Evolutionary conservation across 2,888 invertebrate genomes (phyloP).

Genomic region (Volucella zonaria): DNA sequence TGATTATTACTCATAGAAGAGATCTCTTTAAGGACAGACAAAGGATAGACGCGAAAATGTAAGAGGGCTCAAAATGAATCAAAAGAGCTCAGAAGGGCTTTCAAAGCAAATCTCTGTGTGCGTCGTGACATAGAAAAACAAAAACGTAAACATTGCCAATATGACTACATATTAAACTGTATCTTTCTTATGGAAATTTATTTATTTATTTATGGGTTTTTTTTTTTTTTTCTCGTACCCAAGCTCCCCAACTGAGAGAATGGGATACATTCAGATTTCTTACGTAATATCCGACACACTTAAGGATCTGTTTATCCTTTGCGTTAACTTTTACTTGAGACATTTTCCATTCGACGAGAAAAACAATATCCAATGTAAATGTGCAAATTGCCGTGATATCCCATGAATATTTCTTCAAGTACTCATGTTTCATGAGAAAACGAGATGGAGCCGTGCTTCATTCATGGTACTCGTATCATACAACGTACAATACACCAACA

Average conservation of each 20-base stretch:
- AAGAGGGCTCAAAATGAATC: no score
- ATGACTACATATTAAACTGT: background rate
- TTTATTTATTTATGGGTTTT: background rate
- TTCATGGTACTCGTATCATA: background rate
- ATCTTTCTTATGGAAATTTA: conserved; percentile 18
- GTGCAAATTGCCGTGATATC: conserved; percentile 64
- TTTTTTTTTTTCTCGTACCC: background rate
- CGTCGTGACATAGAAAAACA: conserved; percentile 35
- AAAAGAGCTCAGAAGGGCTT: conserved; percentile 9
- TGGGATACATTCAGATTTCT: no score
- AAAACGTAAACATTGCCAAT: conserved; percentile 32
- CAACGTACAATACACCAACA: background rate
- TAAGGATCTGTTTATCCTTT: conserved; percentile 54
- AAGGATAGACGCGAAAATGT: no score
- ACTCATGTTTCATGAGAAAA: conserved; percentile 29
- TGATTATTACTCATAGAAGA: conserved; percentile 29
- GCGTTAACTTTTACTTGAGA: conserved; percentile 23
- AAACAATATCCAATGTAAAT: conserved; percentile 68
- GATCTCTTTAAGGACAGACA: background rate
- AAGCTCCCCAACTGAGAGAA: background rate
- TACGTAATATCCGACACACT: conserved; percentile 32
- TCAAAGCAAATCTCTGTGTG: conserved; percentile 47
- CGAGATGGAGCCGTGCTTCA: conserved; percentile 3
- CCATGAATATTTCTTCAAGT: conserved; percentile 41
- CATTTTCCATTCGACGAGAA: conserved; percentile 36